These are phyloP conservation scores for Scartelaos histophorus DNA, from an alignment of 2,113 vertebrate species.

Conservation along the genomic window DNA sequence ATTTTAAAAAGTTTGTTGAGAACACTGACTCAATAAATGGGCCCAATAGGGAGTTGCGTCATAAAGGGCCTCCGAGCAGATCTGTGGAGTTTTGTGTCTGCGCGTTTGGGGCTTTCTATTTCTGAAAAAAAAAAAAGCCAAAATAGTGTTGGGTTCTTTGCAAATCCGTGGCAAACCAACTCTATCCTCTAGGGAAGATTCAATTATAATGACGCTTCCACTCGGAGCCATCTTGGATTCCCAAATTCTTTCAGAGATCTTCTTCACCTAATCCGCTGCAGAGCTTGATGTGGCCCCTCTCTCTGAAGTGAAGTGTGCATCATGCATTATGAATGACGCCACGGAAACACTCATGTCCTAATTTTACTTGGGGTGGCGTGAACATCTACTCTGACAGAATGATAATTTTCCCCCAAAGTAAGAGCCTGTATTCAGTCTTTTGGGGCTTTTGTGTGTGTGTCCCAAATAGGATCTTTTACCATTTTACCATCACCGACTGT, in stretches of 20 bases:
- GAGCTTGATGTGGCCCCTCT: conserved; percentile 54
- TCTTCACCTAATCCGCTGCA: conserved; percentile 70
- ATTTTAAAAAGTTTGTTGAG: conserved; percentile 34
- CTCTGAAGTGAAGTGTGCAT: conserved; percentile 52
- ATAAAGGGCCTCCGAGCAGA: conserved; percentile 50
- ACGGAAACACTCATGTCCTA: conserved; percentile 61
- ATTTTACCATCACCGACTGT: conserved; percentile 14
- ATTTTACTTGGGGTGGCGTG: conserved; percentile 55
- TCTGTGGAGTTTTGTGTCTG: conserved; percentile 52
- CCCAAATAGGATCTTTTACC: conserved; percentile 14
- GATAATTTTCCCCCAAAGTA: conserved; percentile 33
- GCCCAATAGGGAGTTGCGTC: conserved; percentile 57
- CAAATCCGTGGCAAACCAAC: conserved; percentile 60
- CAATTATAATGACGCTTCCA: conserved; percentile 78
- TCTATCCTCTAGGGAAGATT: conserved; percentile 68
- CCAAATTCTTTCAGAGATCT: conserved; percentile 70
- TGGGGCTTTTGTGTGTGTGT: conserved; percentile 23
- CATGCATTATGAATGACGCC: conserved; percentile 71
- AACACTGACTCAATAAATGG: conserved; percentile 29
- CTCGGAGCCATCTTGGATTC: conserved; percentile 72
- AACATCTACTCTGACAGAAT: conserved; percentile 50
- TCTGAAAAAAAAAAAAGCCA: neutral
- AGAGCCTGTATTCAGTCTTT: conserved; percentile 11
- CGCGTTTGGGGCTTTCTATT: conserved; percentile 39
- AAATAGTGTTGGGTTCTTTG: conserved; percentile 39